A percentile compares a stretch with the other conserved stretches of the same genome.
Conservation (phyloP, 2,797 vertebrate species). For the Hapalemur alaotrensis region DNA sequence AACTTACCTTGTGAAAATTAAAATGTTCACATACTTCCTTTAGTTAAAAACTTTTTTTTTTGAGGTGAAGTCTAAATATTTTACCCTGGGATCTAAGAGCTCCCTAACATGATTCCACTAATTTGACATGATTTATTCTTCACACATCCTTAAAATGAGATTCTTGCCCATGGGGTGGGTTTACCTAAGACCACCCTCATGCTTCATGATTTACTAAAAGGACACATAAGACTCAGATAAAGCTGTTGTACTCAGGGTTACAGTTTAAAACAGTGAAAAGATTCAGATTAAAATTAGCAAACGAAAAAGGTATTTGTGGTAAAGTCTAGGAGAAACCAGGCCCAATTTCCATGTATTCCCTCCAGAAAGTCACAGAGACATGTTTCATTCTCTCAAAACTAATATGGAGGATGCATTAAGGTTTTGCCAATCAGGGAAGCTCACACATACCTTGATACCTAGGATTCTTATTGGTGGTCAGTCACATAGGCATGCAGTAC, state of each 20-base stretch:
- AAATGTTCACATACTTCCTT: background rate
- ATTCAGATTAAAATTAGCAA: background rate
- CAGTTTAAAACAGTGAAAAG: background rate
- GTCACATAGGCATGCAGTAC: background rate
- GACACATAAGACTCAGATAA: background rate
- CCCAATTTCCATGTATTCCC: background rate
- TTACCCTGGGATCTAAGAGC: background rate
- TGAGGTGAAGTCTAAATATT: background rate
- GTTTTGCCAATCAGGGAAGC: background rate
- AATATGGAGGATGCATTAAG: background rate
- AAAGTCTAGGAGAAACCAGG: background rate
- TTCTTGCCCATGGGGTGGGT: background rate
- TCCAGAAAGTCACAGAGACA: background rate
- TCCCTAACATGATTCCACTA: background rate
- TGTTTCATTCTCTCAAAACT: background rate
- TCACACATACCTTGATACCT: background rate
- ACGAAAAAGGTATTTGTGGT: background rate
- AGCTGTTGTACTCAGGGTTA: background rate
- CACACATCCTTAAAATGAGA: background rate
- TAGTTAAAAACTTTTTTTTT: background rate
- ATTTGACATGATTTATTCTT: background rate
- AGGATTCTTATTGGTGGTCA: background rate
- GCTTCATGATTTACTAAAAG: background rate
- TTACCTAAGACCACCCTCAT: background rate
- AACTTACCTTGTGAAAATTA: background rate